Base-by-base conservation (phyloP, 2,888 invertebrate species). In the Melinaea marsaeus region DNA sequence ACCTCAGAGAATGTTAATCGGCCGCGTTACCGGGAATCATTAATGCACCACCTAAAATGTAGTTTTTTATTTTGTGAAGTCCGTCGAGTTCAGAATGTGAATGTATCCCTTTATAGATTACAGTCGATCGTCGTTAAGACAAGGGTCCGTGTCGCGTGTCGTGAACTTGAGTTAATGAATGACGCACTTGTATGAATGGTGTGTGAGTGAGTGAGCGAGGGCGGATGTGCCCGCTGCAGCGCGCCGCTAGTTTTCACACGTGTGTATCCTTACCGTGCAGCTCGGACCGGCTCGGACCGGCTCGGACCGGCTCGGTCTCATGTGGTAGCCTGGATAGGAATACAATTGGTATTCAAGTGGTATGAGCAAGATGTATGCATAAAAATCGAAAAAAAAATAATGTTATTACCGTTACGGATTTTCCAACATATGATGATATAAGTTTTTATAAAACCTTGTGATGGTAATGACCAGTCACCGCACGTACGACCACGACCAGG, bases 91-190 rank as follows among this genome's bases (percentile, higher is more conserved):
- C 68, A 68, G 72, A 74, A 76, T 74, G 75, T 71, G 70, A 75
- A 64, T 68, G 75, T 76, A 81, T 79, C 79, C 81, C 76, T 80
- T 81, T 78, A 79, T 79, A 74, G 65, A 73, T 77, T 75, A 72
- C 80, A 79, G 81, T 79, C 76, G 70, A 77, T 79, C 9, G 80
- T 77, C 72, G 78, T 77, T 79, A 76, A 75, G 74, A 74, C 71
- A 70, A 68, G 59, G 69, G 67, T 59, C 48, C 46, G 37, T 51
- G 55, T 60, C 55, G 75, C 79, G 77, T 77, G 81, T 86, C 86
- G 84, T 88, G 86, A 86, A 87, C 88, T 89, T 88, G 87, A 87
- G 88, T 88, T 85, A 85, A 85, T 88, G 86, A 89, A 88, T 88
- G 88, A 87, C 81, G 85, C 84, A 79, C 80, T 87, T 87, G 84